These are phyloP conservation scores for Pachypeltis micranthus DNA, from an alignment of 1,140 invertebrate species.

Conservation along the genomic window DNA sequence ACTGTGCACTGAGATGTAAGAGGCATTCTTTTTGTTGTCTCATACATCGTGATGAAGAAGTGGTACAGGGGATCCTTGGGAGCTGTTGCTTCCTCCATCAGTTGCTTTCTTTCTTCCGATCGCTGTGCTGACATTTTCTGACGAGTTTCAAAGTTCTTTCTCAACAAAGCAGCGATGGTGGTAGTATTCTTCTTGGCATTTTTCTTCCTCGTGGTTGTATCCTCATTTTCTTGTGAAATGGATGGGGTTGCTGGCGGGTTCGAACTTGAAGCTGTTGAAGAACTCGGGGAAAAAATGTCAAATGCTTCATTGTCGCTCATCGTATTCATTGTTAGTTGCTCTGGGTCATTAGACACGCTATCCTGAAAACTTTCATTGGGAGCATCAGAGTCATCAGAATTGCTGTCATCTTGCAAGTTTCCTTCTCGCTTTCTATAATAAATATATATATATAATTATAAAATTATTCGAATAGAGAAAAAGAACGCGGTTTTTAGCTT, in stretches of 20 bases:
- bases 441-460: no score
- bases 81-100: neutral
- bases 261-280: neutral
- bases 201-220: neutral
- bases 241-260: neutral
- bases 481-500: no score
- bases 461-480: no score
- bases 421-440: neutral
- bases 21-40: slow-evolving; percentile 17
- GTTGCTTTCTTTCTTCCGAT: slow-evolving; percentile 9
- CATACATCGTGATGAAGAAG: slow-evolving; percentile 18
- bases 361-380: neutral
- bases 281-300: neutral
- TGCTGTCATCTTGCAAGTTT: neutral
- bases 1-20: slow-evolving; percentile 5
- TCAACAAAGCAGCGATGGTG: neutral
- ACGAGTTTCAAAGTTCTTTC: neutral
- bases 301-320: neutral
- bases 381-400: neutral
- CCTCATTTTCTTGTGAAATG: neutral
- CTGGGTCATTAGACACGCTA: neutral
- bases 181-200: neutral
- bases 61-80: slow-evolving; percentile 15
- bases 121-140: neutral
- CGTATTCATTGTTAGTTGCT: neutral